Evolutionary conservation across 2,797 vertebrate species (phyloP).

Genomic region (Catamblyrhynchus diadema): DNA sequence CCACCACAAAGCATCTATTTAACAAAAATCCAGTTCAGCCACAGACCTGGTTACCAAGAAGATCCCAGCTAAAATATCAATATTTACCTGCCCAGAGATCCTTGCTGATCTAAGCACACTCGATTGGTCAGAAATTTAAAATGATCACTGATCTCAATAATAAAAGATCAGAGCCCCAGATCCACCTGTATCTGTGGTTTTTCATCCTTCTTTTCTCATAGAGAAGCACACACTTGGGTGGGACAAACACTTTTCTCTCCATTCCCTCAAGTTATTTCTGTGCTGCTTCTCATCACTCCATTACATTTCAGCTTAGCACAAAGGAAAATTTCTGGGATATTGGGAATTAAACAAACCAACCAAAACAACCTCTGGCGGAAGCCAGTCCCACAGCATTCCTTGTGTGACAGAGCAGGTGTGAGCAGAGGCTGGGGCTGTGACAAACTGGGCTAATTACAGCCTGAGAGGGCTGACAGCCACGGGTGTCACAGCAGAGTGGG

Average conservation of each 20-base stretch:
- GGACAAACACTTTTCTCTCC: not conserved
- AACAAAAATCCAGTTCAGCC: not conserved
- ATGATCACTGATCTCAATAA: not conserved
- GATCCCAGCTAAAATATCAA: not conserved
- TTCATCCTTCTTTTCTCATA: not conserved
- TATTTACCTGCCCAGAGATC: not conserved
- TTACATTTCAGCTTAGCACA: not conserved
- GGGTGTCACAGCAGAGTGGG: not conserved
- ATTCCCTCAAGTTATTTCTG: not conserved
- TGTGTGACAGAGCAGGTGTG: not conserved
- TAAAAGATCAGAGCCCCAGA: not conserved
- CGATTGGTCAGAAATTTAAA: not conserved
- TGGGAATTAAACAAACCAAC: not conserved
- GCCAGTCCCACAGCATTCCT: constrained; percentile 50
- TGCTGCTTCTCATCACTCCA: not conserved
- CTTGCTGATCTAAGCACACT: not conserved
- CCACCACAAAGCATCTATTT: not conserved
- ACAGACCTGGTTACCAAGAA: not conserved
- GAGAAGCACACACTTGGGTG: not conserved
- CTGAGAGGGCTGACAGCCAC: not conserved
- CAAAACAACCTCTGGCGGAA: not conserved
- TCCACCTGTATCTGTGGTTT: not conserved
- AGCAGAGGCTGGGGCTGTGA: constrained; percentile 7
- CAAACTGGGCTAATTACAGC: constrained; percentile 30
- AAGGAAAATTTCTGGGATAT: not conserved